Evolutionary conservation across 1,140 invertebrate genomes (phyloP).

Genomic region (Drosophila melanogaster): DNA sequence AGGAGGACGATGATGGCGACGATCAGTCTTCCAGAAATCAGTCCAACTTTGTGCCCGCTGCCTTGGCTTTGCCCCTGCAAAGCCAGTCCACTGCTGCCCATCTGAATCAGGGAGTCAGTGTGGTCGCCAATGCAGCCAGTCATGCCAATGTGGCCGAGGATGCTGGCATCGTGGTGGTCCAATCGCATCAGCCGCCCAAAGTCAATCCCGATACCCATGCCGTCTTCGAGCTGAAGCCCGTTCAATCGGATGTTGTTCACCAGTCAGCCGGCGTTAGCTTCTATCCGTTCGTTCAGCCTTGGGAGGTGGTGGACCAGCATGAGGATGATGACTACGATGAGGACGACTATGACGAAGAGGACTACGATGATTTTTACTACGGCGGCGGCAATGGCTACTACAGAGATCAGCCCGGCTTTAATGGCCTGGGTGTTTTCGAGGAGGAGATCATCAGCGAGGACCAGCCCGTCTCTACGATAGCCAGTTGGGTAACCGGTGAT

Average conservation of each 20-base stretch:
- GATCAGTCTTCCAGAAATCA: conserved; percentile 17
- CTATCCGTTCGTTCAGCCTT: conserved; percentile 33
- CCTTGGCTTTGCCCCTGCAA: conserved; percentile 42
- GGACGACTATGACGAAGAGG: conserved; percentile 37
- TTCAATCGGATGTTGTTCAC: conserved; percentile 18
- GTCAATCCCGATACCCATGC: conserved; percentile 79
- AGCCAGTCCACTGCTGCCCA: conserved; percentile 16
- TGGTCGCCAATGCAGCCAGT: conserved; percentile 60
- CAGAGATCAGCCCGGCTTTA: conserved; percentile 21
- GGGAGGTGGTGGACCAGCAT: conserved; percentile 14
- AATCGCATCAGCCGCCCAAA: conserved; percentile 72
- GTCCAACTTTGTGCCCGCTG: conserved; percentile 43
- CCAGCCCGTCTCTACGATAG: conserved; percentile 41
- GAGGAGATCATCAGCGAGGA: conserved; percentile 49
- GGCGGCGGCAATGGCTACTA: conserved; percentile 22
- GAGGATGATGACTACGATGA: conserved; percentile 33
- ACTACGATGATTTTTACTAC: conserved; percentile 47
- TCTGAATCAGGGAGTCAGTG: conserved; percentile 55
- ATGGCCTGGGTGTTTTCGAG: conserved; percentile 46
- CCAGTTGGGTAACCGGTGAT: conserved; percentile 63
- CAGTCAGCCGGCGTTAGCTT: conserved; percentile 15
- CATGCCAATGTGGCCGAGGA: conserved; percentile 66
- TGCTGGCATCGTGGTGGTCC: conserved; percentile 70
- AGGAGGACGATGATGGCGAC: conserved; percentile 19
- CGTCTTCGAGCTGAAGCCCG: conserved; percentile 74